Evolutionary conservation across 2,797 vertebrate species (phyloP).

Genomic region (Acipenser oxyrinchus): DNA sequence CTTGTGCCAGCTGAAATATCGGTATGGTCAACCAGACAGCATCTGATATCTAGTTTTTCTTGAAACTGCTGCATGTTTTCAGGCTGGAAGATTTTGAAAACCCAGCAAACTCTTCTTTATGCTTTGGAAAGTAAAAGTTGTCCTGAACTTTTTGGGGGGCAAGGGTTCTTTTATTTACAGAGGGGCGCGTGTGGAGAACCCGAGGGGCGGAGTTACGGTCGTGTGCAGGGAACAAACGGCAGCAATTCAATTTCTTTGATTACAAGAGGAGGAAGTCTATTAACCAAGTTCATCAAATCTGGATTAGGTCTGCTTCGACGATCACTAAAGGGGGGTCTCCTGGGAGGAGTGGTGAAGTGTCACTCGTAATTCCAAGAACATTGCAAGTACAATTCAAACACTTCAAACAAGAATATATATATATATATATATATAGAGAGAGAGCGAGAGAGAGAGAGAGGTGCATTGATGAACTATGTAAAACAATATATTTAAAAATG

Average conservation of each 20-base stretch:
- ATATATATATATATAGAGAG: too few relatives aligned
- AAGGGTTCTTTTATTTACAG: slow-evolving; percentile 45
- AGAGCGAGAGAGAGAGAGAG: too few relatives aligned
- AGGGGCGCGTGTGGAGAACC: slow-evolving; percentile 16
- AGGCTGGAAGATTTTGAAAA: too few relatives aligned
- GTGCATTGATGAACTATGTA: background rate
- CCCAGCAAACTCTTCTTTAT: too few relatives aligned
- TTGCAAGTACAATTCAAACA: background rate
- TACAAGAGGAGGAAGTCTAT: slow-evolving; percentile 45
- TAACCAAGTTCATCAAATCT: slow-evolving; percentile 65
- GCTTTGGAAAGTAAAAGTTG: too few relatives aligned
- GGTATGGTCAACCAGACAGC: background rate
- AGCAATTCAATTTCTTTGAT: slow-evolving; percentile 42
- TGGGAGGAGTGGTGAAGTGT: slow-evolving; percentile 13
- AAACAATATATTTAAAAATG: too few relatives aligned
- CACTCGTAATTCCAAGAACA: slow-evolving; percentile 17
- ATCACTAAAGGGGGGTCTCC: slow-evolving; percentile 24
- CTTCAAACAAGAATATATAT: too few relatives aligned
- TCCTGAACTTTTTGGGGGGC: slow-evolving; percentile 13
- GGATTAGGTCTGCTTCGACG: slow-evolving; percentile 63
- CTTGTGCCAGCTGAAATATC: too few relatives aligned
- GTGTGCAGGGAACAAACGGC: slow-evolving; percentile 52
- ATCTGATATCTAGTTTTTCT: too few relatives aligned
- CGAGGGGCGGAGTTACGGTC: slow-evolving; percentile 51
- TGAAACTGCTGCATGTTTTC: too few relatives aligned